Base-by-base conservation (phyloP, 92 coral and sea anemone genomes). In the Porites rus region DNA sequence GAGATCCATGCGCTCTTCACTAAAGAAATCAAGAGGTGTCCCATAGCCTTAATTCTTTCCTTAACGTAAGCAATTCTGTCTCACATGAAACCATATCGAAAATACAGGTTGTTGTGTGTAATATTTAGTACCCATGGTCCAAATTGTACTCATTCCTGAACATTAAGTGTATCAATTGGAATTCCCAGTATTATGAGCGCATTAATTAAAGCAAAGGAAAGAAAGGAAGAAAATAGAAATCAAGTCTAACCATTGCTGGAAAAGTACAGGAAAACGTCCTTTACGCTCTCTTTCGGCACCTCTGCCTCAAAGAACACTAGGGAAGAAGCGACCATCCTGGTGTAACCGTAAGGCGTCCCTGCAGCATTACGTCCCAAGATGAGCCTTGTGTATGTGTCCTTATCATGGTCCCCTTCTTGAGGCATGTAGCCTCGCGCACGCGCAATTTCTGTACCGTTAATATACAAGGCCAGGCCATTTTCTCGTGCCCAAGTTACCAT, bases 281-380 rank as follows among this genome's bases (percentile, higher is more conserved):
- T 92, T 8, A 98, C 98, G 46, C 96, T 98, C 51, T 85, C 90
- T 5, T 91, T 84, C 4, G 93, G 83, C 2, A 97, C 89, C 43
- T 92, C 87, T 4, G 93, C 91, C 25, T 97, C 98, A 75, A 97
- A 97, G 86, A 97, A 95, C 86, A 84, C 98, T 17, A 97, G 84
- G 4, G 99, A 95, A 12, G 95, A 87, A 17, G 93, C 84, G 72
- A 93, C 73, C 96, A 97, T 95, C 81, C 94, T 96, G 52, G 98
- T 96, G 93, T 95, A 91, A 20, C 98, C 96, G 70, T 97, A 97
- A 1, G 99, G 99, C 20, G 96, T 94, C 18, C 96, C 98, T 9
- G 94, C 98, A 22, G 93, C 70, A 79, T 88, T 94, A 52, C 99
- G 99, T n/a, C 98, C 99, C 58, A 97, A 86, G 9, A 94, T 90